Conservation (phyloP, 2,113 vertebrate species). For the Micromys minutus region DNA sequence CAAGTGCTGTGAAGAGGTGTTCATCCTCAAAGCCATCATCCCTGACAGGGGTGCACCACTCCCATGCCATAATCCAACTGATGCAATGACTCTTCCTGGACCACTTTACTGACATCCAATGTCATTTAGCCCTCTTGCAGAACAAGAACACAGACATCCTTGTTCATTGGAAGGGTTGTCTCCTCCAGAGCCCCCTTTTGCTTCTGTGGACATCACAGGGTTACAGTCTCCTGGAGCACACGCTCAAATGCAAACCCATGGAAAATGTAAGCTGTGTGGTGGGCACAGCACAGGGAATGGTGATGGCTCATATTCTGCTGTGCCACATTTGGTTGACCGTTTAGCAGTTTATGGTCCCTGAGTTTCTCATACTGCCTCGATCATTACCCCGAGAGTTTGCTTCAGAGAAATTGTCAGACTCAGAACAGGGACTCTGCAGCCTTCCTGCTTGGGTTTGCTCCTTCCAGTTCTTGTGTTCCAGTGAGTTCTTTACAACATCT, state of each 20-base stretch:
- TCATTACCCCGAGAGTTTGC: background rate
- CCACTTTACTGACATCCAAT: background rate
- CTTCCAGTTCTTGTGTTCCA: background rate
- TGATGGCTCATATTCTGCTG: background rate
- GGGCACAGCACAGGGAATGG: too few species aligned
- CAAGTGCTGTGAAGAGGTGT: background rate
- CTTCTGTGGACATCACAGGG: background rate
- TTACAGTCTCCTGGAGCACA: background rate
- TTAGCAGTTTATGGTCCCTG: too few species aligned
- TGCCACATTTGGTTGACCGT: fast-evolving
- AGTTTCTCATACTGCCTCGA: background rate
- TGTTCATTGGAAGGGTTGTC: background rate
- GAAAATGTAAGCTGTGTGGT: background rate
- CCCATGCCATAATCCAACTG: fast-evolving
- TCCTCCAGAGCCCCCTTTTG: background rate
- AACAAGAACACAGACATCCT: background rate
- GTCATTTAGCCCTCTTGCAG: background rate
- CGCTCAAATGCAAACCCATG: background rate
- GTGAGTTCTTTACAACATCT: background rate
- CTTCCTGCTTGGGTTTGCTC: background rate
- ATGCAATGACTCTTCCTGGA: background rate
- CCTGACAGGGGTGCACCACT: fast-evolving
- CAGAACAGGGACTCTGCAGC: background rate
- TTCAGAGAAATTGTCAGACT: background rate
- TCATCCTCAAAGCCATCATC: background rate